Evolutionary conservation across 1,140 invertebrate species (phyloP), one percentile per base, ranked within the genome.

Genomic region (Phenacoccus solenopsis): DNA sequence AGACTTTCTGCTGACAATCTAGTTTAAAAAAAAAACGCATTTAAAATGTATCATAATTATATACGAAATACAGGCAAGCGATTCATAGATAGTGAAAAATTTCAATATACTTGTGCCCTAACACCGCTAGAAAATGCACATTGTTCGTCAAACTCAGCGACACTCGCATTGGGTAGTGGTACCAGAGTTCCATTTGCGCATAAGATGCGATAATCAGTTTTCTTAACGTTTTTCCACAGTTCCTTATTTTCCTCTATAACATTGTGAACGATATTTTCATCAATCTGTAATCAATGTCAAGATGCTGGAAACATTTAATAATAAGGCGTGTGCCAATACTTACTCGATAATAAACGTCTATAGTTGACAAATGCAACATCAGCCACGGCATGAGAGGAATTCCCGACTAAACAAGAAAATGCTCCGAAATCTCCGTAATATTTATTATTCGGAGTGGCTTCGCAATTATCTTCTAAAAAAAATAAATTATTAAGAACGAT

Each of bases 361-460:
- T 77, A 76, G 71, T 85, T 82, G 1, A 87, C 75, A 70, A 87
- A 83, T 0, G 85, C 85, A 28, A 88, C 81, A 73, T 87, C 82
- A 49, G 38, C 38, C 3, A 49, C 16, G 4, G 38, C 4, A 16
- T 10, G 13, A 0, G 82, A 85, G 35, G 76, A 75, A 1, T 78
- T 77, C 56, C 81, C 77, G 0, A 74, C 75, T 0, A 88, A 75
- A 74, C 87, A 88, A 3, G 76, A 75, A 1, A 88, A 72, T 1
- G 84, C 82, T 12, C 86, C 86, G 32, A 82, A 80, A 78, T 86
- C 85, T 0, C 87, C 87, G 75, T 84, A 88, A 78, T 83, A 90
- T 67, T 74, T 70, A 75, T 86, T 87, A 0, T 75, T 76, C 12
- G 20, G 0, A 74, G 81, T 78, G 4, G 78, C 79, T 20, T 78